Percentiles rank a stretch among this genome's conserved stretches.
phyloP scores from a whole-genome alignment of 2,113 vertebrate genomes.

The Dolichallabes microphthalmus region DNA sequence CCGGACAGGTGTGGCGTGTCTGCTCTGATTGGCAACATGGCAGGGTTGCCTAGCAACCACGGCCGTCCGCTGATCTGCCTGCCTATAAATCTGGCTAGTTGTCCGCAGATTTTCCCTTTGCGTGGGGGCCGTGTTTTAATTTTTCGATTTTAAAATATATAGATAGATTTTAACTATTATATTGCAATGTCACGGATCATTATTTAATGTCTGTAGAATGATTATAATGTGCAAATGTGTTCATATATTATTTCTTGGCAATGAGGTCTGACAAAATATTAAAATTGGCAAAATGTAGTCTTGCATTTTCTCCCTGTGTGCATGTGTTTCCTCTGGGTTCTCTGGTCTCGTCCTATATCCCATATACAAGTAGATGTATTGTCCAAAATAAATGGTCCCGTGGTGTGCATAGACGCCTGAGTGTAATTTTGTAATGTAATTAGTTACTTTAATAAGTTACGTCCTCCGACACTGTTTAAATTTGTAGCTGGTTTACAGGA shows the following conservation, averaged over 20 bases:
- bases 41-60: too few species aligned
- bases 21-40: too few species aligned
- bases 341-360: neutral
- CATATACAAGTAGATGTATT: neutral
- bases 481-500: conserved; percentile 54
- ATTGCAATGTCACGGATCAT: neutral
- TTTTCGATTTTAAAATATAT: conserved; percentile 6
- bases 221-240: neutral
- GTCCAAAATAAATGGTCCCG: too few species aligned
- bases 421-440: too few species aligned
- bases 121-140: neutral
- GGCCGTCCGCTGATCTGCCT: too few species aligned
- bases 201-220: neutral
- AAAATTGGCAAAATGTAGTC: neutral
- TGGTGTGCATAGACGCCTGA: neutral
- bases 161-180: neutral
- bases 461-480: neutral
- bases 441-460: too few species aligned
- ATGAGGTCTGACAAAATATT: neutral
- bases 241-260: neutral
- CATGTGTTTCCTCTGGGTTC: neutral
- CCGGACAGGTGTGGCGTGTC: too few species aligned
- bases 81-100: too few species aligned
- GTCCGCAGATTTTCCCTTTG: too few species aligned
- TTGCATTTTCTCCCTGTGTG: neutral